Evolutionary conservation across 1,140 invertebrate genomes (phyloP).

Genomic region (Chelonus insularis): DNA sequence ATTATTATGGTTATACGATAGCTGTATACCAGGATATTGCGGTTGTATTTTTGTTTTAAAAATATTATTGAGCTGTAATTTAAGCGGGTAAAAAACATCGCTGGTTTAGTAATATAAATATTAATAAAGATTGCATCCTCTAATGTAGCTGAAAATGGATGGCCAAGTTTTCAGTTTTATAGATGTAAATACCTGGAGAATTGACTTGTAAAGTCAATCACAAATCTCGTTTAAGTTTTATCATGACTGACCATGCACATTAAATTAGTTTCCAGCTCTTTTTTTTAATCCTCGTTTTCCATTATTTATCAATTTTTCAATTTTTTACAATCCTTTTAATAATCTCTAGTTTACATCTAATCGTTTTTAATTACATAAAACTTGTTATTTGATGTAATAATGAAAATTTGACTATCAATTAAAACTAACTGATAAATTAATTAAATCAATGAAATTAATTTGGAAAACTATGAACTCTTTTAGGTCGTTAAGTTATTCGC

Average conservation of each 20-base stretch:
- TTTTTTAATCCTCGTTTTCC: background rate
- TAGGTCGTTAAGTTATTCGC: too few species aligned
- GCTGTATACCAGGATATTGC: too few species aligned
- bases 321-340: background rate
- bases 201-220: constrained; percentile 28
- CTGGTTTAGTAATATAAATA: too few species aligned
- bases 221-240: constrained; percentile 26
- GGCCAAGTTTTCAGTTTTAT: constrained; percentile 1
- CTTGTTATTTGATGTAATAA: too few species aligned
- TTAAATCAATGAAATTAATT: too few species aligned
- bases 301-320: too few species aligned
- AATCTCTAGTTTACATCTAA: background rate
- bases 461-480: too few species aligned
- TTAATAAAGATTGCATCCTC: background rate
- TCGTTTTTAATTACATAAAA: too few species aligned
- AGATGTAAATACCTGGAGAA: constrained; percentile 19
- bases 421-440: too few species aligned
- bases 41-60: too few species aligned
- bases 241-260: constrained; percentile 14
- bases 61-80: background rate
- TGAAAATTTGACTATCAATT: background rate
- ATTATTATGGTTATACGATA: too few species aligned
- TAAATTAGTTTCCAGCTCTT: constrained; percentile 2
- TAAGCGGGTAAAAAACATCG: background rate
- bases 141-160: constrained; percentile 14